These are phyloP conservation scores for Trissoscelio sp. DNA, from an alignment of 2,888 invertebrate genomes.

Conservation along the genomic window DNA sequence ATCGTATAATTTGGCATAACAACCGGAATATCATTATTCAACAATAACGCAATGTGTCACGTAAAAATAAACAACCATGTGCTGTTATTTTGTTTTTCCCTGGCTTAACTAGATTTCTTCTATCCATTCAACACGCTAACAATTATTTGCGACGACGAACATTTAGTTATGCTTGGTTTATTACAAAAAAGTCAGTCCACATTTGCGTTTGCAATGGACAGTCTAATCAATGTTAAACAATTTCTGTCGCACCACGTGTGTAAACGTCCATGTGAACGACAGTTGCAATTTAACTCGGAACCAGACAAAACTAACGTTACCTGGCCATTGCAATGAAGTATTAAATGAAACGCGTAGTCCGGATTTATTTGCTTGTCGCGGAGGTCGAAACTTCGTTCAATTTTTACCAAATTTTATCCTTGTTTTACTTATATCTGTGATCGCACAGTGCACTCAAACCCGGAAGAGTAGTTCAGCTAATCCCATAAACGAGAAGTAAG, in stretches of 20 bases:
- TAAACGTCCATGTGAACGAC: conserved; percentile 70
- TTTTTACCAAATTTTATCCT: conserved; percentile 40
- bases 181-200: conserved; percentile 33
- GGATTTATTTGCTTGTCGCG: conserved; percentile 57
- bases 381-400: conserved; percentile 34
- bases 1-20: too few species aligned
- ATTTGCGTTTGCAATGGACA: conserved; percentile 61
- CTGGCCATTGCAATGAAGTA: conserved; percentile 57
- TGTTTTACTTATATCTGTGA: conserved; percentile 56
- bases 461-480: conserved; percentile 72
- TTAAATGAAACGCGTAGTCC: conserved; percentile 59
- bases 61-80: conserved; percentile 16
- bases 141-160: conserved; percentile 38
- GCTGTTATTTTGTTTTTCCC: conserved; percentile 6
- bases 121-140: conserved; percentile 27
- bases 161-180: conserved; percentile 58
- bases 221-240: conserved; percentile 73
- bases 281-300: conserved; percentile 72
- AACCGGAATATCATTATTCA: not conserved
- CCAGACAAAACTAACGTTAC: conserved; percentile 45
- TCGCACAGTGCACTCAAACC: conserved; percentile 67
- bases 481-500: conserved; percentile 78
- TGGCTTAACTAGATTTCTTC: conserved; percentile 30
- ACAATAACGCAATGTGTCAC: conserved; percentile 10
- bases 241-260: conserved; percentile 59